Evolutionary conservation across 30 jellyfish, hydroid and myxozoan species (phyloP), one percentile per base, ranked within the genome.

Genomic region (Mastigias papua): DNA sequence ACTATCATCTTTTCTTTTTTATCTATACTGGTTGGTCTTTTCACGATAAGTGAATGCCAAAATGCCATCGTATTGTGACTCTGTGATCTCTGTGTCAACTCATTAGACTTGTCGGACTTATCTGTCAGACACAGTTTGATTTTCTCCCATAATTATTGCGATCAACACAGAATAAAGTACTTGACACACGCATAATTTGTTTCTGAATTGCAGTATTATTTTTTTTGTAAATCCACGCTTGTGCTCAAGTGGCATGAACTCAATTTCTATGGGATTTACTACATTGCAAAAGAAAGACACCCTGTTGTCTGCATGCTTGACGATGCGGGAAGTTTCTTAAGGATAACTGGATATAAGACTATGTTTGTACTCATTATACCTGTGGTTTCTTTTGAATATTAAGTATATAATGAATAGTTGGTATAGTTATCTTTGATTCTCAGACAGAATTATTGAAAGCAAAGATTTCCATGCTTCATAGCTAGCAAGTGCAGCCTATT

Each of bases 231-330:
- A 63, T 63, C 74, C 42, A 2, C 11, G 28, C 3, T 63, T 63
- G 74, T 23, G 13, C 25, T 21, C 27, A 17, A 63, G 1, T 63
- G 21, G 37, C 9, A n/a, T 23, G 26, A n/a, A 63, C 7, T 1
- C 69, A 57, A 15, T 11, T 23, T 31, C 35, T 77, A 46, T 46
- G 33, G 22, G 23, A 37, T 32, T 23, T 32, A 37, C 34, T 72
- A 72, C n/a, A 31, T 34, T 68, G 28, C 31, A 26, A 21, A 26
- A 34, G 63, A 72, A 72, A 37, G 83, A 35, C 20, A 1, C 83
- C 83, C 83, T 72, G 68, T 35, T 72, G 83, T 72, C 83, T 72
- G 83, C 19, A 26, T 51, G 19, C 19, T 63, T 27, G 8, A 63
- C 42, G 32, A 63, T 19, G 42, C 42, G 74, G 74, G 23, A 63